A percentile compares a stretch with the other conserved stretches of the same genome.
phyloP scores from a whole-genome alignment of 2,113 vertebrate species.

The Channa argus region DNA sequence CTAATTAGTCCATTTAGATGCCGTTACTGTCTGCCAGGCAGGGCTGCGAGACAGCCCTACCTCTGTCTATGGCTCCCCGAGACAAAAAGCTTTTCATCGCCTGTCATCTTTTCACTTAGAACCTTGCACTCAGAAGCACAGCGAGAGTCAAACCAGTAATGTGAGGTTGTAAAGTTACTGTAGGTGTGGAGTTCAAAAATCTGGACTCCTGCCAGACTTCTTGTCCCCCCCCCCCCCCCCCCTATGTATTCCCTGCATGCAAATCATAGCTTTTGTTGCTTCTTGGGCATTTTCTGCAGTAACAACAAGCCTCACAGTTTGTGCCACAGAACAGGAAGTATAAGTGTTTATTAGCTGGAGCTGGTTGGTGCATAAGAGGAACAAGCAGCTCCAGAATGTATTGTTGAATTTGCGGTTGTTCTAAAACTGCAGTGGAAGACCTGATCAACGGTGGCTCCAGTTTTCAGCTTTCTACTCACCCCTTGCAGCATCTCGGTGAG shows the following conservation, averaged over 20 bases:
- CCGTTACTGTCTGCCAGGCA: conserved; percentile 73
- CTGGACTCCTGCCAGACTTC: conserved; percentile 39
- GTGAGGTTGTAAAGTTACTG: conserved; percentile 46
- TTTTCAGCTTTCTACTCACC: conserved; percentile 82
- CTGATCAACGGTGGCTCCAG: not conserved
- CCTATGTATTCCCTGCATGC: not conserved
- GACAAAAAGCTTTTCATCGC: conserved; percentile 74
- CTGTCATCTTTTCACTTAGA: conserved; percentile 65
- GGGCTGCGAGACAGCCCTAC: conserved; percentile 66
- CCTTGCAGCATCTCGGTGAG: conserved; percentile 98
- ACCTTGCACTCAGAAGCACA: conserved; percentile 48
- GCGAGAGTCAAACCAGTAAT: conserved; percentile 64
- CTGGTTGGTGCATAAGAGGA: not conserved
- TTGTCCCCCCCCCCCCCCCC: not conserved
- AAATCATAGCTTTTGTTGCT: not conserved
- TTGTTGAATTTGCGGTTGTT: not conserved
- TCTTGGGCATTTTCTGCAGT: not conserved
- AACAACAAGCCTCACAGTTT: not conserved
- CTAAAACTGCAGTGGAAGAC: not conserved
- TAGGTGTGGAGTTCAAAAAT: conserved; percentile 66
- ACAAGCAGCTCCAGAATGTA: not conserved
- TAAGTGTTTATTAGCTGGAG: not conserved
- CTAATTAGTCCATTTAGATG: conserved; percentile 82
- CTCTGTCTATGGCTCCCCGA: conserved; percentile 70
- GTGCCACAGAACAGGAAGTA: not conserved